Evolutionary conservation across 2,797 vertebrate species (phyloP).

Genomic region (Trachurus trachurus): DNA sequence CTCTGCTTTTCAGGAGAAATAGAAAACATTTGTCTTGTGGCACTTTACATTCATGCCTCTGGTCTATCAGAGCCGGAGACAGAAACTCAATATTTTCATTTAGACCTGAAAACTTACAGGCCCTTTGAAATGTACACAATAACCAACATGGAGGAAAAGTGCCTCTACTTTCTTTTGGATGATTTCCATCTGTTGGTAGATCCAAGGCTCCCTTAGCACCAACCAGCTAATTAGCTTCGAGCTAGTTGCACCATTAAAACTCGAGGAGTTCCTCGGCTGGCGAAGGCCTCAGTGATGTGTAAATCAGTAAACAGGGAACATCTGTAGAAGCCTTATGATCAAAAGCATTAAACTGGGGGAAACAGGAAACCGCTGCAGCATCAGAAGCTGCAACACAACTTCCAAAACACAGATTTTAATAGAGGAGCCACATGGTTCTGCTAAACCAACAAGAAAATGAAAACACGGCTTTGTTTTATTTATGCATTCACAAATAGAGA

Average conservation of each 20-base stretch:
- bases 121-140: slow-evolving; percentile 39
- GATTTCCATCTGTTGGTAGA: slow-evolving; percentile 12
- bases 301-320: background rate
- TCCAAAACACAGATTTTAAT: background rate
- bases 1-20: slow-evolving; percentile 66
- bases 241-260: background rate
- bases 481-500: background rate
- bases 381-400: background rate
- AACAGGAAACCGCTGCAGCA: background rate
- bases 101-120: slow-evolving; percentile 20
- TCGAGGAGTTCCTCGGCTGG: background rate
- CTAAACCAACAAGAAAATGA: background rate
- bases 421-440: too few relatives aligned
- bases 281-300: background rate
- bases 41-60: slow-evolving; percentile 54
- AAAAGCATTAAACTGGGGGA: slow-evolving; percentile 1
- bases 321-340: background rate
- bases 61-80: slow-evolving; percentile 39
- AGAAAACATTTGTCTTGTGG: slow-evolving; percentile 76
- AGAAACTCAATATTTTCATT: slow-evolving; percentile 67
- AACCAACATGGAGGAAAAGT: background rate
- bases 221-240: background rate
- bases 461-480: background rate
- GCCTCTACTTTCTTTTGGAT: slow-evolving; percentile 1
- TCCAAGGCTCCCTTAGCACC: background rate